Evolutionary conservation across 1,140 invertebrate species (phyloP).

Genomic region (Ephestia elutella): DNA sequence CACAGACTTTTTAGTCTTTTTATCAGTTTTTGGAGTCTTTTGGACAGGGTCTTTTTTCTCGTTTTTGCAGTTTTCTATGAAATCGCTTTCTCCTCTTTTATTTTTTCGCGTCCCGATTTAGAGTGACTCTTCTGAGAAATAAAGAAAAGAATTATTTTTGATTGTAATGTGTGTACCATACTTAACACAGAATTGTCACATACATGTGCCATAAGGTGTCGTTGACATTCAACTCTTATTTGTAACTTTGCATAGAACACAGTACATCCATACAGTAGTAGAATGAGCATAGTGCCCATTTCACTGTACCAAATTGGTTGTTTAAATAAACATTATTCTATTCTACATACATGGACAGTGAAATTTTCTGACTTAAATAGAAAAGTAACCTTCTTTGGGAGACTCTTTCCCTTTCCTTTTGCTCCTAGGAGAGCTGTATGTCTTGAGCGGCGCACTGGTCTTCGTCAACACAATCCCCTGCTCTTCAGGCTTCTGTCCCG

Average conservation of each 20-base stretch:
- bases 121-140: background rate
- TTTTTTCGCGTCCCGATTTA: slow-evolving; percentile 11
- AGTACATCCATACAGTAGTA: too few relatives aligned
- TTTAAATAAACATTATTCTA: too few relatives aligned
- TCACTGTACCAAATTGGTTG: too few relatives aligned
- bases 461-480: slow-evolving; percentile 32
- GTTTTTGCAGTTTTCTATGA: background rate
- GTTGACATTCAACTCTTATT: too few relatives aligned
- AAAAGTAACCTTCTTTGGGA: background rate
- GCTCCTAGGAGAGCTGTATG: slow-evolving; percentile 44
- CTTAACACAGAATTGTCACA: too few relatives aligned
- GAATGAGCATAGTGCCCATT: too few relatives aligned
- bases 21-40: background rate
- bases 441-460: slow-evolving; percentile 25
- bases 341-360: too few relatives aligned
- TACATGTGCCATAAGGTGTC: too few relatives aligned
- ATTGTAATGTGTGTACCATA: too few relatives aligned
- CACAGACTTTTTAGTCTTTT: background rate
- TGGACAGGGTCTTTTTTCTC: background rate
- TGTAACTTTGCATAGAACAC: too few relatives aligned
- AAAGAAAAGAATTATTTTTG: background rate
- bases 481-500: slow-evolving; percentile 12
- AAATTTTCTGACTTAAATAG: too few relatives aligned
- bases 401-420: slow-evolving; percentile 34
- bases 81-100: slow-evolving; percentile 14